phyloP scores from a whole-genome alignment of 2,888 invertebrate genomes.

The Polia nebulosa region DNA sequence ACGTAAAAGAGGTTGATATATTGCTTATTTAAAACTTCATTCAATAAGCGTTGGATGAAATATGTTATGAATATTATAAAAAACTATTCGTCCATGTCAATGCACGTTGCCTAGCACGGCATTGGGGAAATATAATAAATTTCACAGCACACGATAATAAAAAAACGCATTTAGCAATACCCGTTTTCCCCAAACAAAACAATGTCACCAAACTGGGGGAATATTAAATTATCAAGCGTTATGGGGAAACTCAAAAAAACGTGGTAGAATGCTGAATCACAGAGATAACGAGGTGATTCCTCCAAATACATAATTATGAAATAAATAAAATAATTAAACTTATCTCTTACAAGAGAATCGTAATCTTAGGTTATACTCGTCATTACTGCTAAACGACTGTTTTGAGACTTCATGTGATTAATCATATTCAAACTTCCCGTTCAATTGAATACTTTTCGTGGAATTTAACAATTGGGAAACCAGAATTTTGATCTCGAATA shows the following conservation, averaged over 20 bases:
- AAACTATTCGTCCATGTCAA: slow-evolving; percentile 17
- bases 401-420: not conserved
- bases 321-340: not conserved
- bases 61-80: slow-evolving; percentile 9
- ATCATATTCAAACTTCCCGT: slow-evolving; percentile 10
- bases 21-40: slow-evolving; percentile 1
- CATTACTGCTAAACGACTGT: not conserved
- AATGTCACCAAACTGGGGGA: slow-evolving; percentile 2
- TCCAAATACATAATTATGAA: not conserved
- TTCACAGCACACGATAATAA: not conserved
- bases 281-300: slow-evolving; percentile 12
- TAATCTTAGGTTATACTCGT: not conserved
- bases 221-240: slow-evolving; percentile 16
- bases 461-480: slow-evolving; percentile 22
- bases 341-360: not conserved
- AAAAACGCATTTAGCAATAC: not conserved
- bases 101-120: not conserved
- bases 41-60: slow-evolving; percentile 9
- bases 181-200: slow-evolving; percentile 15
- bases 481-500: slow-evolving; percentile 9
- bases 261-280: slow-evolving; percentile 15
- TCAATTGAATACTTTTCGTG: not conserved
- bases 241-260: slow-evolving; percentile 9
- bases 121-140: slow-evolving; percentile 17
- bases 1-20: not conserved